Conservation (phyloP, 2,797 vertebrate species). For the Falco cherrug region DNA sequence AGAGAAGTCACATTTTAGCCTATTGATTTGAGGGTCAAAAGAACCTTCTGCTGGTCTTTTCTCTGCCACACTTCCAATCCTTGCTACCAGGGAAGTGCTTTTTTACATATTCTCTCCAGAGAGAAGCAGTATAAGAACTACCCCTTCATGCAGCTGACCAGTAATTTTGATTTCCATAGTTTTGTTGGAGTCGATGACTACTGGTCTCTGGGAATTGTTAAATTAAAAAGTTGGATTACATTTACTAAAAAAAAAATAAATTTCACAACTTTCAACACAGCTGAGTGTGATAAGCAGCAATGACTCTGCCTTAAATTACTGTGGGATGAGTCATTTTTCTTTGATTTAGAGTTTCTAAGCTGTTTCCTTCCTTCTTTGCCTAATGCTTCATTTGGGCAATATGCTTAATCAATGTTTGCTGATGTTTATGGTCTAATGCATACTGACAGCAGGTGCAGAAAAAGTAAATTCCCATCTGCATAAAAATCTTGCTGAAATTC, state of each 20-base stretch:
- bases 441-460: conserved; percentile 73
- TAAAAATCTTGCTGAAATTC: conserved; percentile 71
- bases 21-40: not conserved
- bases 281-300: not conserved
- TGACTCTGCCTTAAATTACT: conserved; percentile 31
- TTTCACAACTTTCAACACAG: conserved; percentile 7
- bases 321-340: conserved; percentile 46
- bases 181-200: not conserved
- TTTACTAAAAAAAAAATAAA: not conserved
- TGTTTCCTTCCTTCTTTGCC: conserved; percentile 24
- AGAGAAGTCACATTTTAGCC: not conserved
- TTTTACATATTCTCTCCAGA: not conserved
- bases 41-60: not conserved
- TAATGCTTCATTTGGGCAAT: conserved; percentile 70
- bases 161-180: not conserved
- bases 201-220: not conserved
- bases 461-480: conserved; percentile 67
- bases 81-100: not conserved
- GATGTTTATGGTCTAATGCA: conserved; percentile 73
- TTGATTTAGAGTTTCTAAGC: conserved; percentile 13
- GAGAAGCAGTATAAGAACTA: not conserved
- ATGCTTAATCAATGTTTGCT: conserved; percentile 77
- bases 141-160: not conserved
- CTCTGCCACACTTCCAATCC: not conserved
- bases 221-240: not conserved